Evolutionary conservation across 2,797 vertebrate genomes (phyloP), one percentile per base, ranked within the genome.

Genomic region (Lithobates sylvaticus): DNA sequence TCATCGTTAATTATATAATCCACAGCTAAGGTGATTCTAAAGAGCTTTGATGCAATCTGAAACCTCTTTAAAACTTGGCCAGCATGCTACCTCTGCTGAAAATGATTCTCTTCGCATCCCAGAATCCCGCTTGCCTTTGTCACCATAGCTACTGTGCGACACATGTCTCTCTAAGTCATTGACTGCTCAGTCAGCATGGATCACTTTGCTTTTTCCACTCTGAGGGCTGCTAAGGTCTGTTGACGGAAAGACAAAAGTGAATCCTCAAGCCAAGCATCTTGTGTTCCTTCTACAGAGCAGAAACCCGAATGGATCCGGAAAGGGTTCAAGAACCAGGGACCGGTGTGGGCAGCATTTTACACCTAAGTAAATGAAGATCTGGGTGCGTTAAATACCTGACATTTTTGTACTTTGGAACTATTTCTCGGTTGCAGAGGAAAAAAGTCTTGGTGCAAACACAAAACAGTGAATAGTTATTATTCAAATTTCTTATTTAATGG

Each of bases 211-310:
- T 93, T 92, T 89, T 91, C 82, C 90, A 77, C 79, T 90, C 76
- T 50, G 58, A 92, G 91, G 91, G 93, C 96, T 96, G 91, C 95
- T 92, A 92, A 94, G 93, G 92, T 90, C 88, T 91, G 88, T 88
- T 87, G 89, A 92, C 91, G 93, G 93, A 93, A 93, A 94, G 88
- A 87, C 61, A 75, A 84, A 84, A 80, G 81, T 89, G 92, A 96
- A 93, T 94, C 95, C 95, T 97, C 93, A 96, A 96, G 95, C 91
- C 91, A 95, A 95, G 94, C 95, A 91, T 98, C 94, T 98, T 98
- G 93, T 99, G 95, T 97, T 99, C 96, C 96, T 94, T 97, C 96
- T 96, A 91, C 97, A 99, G 97, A 97, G 91, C 88, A 88, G 89
- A 92, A 87, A 92, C 93, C 93, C 91, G 95, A 94, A 92, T 90